Percentiles rank a stretch among this genome's conserved stretches.
Conservation (phyloP, 2,113 vertebrate species). For the Dipodomys spectabilis region DNA sequence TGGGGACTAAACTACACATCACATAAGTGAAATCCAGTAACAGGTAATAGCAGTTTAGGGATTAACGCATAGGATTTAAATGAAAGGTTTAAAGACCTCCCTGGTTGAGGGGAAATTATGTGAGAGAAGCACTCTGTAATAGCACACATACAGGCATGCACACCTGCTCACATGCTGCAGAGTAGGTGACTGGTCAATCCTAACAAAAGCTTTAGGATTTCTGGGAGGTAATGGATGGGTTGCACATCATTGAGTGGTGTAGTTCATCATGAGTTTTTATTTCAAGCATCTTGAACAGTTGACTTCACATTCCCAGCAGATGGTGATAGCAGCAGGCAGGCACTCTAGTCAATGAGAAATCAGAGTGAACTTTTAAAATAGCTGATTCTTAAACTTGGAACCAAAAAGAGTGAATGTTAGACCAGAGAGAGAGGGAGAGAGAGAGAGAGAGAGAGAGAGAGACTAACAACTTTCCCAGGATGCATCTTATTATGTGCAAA, state of each 20-base stretch:
- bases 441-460: no score
- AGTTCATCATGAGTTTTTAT: not conserved
- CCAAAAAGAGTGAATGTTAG: constrained; percentile 38
- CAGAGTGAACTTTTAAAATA: constrained; percentile 54
- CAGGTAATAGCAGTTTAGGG: not conserved
- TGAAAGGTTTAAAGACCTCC: constrained; percentile 37
- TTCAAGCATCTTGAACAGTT: not conserved
- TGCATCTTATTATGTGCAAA: constrained; percentile 50
- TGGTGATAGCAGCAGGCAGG: constrained; percentile 32
- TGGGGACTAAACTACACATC: not conserved
- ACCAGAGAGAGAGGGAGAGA: no score
- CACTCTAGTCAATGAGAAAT: constrained; percentile 37
- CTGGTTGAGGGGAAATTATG: constrained; percentile 7
- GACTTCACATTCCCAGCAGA: constrained; percentile 40
- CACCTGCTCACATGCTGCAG: no score
- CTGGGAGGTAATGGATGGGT: not conserved
- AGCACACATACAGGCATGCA: not conserved
- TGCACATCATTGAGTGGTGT: not conserved
- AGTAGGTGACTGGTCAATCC: not conserved
- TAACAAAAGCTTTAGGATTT: not conserved
- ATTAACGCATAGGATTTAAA: not conserved
- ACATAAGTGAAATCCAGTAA: constrained; percentile 50
- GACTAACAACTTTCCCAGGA: constrained; percentile 17
- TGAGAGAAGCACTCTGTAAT: not conserved
- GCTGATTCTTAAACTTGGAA: constrained; percentile 56